Base-by-base conservation (phyloP, 2,888 invertebrate genomes). In the Galerucella calmariensis region DNA sequence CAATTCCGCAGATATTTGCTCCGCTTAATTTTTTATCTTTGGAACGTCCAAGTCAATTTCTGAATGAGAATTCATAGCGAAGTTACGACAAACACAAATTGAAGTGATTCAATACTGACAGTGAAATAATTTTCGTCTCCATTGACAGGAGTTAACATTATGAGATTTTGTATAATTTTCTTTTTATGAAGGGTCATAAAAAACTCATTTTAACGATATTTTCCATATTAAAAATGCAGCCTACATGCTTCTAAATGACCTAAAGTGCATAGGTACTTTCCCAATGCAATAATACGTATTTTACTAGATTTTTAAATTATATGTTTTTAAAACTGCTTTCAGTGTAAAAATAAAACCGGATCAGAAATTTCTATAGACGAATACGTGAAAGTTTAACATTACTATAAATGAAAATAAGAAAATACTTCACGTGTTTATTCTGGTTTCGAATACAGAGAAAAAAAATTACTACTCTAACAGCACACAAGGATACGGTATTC, bases 321-420 rank as follows among this genome's bases (percentile, higher is more conserved):
- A 58, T 20, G 2, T 27, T 58, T n/a, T 69, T 44, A 58, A 68
- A 74, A 61, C 51, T 69, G 67, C 69, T 69, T 69, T 69, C 73
- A 69, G 11, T 70, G 66, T 75, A 46, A 65, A 65, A 75, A 73
- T 67, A 73, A 74, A 78, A 74, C 74, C 72, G 72, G 78, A 76
- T 72, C 76, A 73, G 76, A 71, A 53, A 65, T 75, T 74, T 67
- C 75, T 73, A 72, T 76, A 69, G 71, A 67, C 65, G 69, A 70
- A 75, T 56, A 71, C 62, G 77, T 69, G 75, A 77, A 77, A 77
- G 75, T 75, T 41, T 41, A 20, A 56, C 16, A 56, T 56, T 56
- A 56, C 56, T 56, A 56, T 56, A 56, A 56, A 56, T 56, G 56
- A 56, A 56, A 56, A 56, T 56, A 56, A 56, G 56, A 56, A 56